Evolutionary conservation across 2,888 invertebrate species (phyloP), one percentile per base, ranked within the genome.

Genomic region (Heteromyza rotundicornis): DNA sequence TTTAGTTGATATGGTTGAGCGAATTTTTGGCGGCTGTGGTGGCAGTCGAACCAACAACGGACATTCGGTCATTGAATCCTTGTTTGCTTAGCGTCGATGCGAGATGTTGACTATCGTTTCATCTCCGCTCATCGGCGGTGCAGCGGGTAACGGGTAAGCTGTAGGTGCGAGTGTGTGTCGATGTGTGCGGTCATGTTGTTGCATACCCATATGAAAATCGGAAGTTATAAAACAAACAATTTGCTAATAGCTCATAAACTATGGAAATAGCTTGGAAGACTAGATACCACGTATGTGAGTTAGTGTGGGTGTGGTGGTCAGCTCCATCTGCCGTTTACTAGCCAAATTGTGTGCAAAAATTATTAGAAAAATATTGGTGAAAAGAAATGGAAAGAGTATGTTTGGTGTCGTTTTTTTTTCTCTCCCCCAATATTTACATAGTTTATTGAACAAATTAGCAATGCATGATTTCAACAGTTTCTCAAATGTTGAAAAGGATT

Each of bases 1-100:
- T 47, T 32, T 50, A 54, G 59, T 54, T 23, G 52, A 27, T 60
- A 16, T 56, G 60, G 56, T 47, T 52, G 61, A 57, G 52, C 52
- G 57, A 12, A 27, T 5, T 35, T 22, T 52, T 27, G 22, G 17
- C 27, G 23, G 19, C 24, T n/a, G 23, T 16, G n/a, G n/a, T 2
- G 5, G 23, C 24, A 5, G 52, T n/a, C n/a, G n/a, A n/a, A n/a
- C n/a, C n/a, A n/a, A n/a, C n/a, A n/a, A n/a, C n/a, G n/a, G n/a
- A n/a, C n/a, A n/a, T n/a, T n/a, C 22, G 54, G 60, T 24, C 50
- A 60, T 36, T 55, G 55, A 47, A 19, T 47, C 47, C 47, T 12
- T 47, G 20, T 47, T 47, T 17, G 20, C 20, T 5, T n/a, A 14
- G 40, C 40, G n/a, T 7, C 40, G 50, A 50, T 50, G 50, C 19